These are phyloP conservation scores for Anhinga anhinga DNA, from an alignment of 2,113 vertebrate genomes.

Conservation along the genomic window DNA sequence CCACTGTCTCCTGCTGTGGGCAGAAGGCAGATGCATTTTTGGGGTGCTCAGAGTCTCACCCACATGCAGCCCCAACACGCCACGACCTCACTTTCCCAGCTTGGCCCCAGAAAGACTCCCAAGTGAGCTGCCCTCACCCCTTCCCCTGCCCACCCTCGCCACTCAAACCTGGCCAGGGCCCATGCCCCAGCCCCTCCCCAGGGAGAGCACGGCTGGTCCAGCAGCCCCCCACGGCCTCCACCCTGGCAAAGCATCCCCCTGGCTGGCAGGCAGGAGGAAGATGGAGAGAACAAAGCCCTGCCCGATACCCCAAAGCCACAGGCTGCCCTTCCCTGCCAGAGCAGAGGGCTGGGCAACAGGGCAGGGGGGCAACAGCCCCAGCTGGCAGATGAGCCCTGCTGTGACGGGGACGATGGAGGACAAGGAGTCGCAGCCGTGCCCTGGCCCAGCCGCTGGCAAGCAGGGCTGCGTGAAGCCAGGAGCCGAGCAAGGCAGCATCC, in stretches of 20 bases:
- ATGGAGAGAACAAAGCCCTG: background rate
- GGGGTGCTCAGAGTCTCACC: background rate
- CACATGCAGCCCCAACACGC: background rate
- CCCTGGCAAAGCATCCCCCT: background rate
- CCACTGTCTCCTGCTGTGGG: background rate
- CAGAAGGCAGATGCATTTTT: background rate
- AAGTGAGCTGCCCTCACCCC: background rate
- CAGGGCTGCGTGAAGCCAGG: background rate
- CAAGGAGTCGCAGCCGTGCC: rapidly evolving
- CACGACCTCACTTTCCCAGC: background rate
- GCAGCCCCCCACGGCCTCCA: background rate
- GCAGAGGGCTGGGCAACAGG: background rate
- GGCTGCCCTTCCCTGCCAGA: background rate
- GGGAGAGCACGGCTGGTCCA: rapidly evolving
- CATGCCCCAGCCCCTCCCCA: too few species aligned
- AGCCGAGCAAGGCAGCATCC: background rate
- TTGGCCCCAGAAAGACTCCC: too few species aligned
- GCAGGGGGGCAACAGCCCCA: background rate
- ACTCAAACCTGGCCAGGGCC: background rate
- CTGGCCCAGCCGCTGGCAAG: background rate
- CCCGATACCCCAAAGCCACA: background rate
- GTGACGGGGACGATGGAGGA: background rate
- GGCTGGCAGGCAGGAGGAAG: background rate
- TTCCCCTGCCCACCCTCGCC: background rate
- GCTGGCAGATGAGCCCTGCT: background rate